phyloP scores from a whole-genome alignment of 2,797 vertebrate genomes.

The Phataginus tetradactyla region DNA sequence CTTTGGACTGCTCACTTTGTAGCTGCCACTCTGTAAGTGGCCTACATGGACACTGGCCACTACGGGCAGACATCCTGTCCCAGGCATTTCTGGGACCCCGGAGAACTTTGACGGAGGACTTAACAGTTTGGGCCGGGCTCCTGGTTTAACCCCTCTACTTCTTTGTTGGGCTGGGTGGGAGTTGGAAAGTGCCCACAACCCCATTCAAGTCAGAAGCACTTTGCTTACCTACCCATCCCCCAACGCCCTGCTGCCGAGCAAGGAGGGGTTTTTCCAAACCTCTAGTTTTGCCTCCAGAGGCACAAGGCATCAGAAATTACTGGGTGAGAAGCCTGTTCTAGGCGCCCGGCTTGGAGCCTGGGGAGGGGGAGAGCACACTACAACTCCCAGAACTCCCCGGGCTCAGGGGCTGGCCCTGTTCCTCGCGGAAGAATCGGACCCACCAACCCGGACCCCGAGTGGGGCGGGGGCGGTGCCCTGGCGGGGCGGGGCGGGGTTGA shows the following conservation, averaged over 20 bases:
- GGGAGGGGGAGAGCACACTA: slow-evolving; percentile 33
- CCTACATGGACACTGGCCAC: neutral
- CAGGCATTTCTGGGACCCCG: neutral
- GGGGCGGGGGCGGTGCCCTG: neutral
- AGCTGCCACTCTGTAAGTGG: neutral
- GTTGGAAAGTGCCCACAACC: neutral
- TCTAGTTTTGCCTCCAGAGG: neutral
- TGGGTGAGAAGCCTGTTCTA: no score
- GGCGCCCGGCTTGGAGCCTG: fast-evolving
- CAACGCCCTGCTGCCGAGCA: neutral
- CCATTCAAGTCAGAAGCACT: neutral
- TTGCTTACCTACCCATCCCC: neutral
- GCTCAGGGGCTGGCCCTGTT: neutral
- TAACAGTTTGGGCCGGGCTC: neutral
- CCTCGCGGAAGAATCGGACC: fast-evolving
- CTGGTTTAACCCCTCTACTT: neutral
- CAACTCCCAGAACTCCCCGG: slow-evolving; percentile 67
- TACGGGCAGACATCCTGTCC: neutral
- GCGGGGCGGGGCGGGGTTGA: neutral
- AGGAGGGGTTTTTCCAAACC: neutral
- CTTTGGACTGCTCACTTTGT: neutral
- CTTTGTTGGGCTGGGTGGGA: neutral
- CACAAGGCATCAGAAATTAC: neutral
- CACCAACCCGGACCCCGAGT: slow-evolving; percentile 54
- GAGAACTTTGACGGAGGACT: neutral